A percentile compares a stretch with the other conserved stretches of the same genome.
Evolutionary conservation across 2,888 invertebrate genomes (phyloP).

Genomic region (Hesperia comma): DNA sequence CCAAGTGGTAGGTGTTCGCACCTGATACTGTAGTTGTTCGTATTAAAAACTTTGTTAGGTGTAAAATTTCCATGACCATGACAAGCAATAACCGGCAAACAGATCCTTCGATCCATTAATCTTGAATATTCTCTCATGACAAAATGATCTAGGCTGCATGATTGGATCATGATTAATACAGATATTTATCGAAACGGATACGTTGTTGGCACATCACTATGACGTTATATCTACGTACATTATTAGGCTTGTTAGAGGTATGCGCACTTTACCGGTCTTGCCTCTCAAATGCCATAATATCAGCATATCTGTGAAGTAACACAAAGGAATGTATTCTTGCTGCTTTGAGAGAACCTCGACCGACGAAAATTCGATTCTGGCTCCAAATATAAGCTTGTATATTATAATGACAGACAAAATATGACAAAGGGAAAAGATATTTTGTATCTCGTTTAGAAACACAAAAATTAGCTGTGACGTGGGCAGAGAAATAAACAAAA

Average conservation of each 20-base stretch:
- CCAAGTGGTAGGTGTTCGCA: too few relatives aligned
- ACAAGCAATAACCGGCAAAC: too few relatives aligned
- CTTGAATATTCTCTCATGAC: too few relatives aligned
- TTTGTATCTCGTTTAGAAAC: neutral
- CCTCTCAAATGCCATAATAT: constrained; percentile 57
- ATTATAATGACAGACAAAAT: constrained; percentile 17
- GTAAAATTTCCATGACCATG: too few relatives aligned
- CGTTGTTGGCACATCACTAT: neutral
- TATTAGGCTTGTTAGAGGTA: constrained; percentile 21
- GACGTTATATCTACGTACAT: neutral
- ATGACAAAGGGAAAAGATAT: constrained; percentile 9
- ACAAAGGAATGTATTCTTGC: constrained; percentile 58
- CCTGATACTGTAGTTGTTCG: too few relatives aligned
- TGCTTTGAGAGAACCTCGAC: constrained; percentile 60
- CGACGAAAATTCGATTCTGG: constrained; percentile 62
- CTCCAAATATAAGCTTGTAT: constrained; percentile 54
- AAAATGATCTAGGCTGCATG: too few relatives aligned
- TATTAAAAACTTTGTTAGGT: too few relatives aligned
- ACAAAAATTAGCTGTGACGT: neutral
- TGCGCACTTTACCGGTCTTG: constrained; percentile 28
- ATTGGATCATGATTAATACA: too few relatives aligned
- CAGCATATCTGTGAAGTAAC: constrained; percentile 57
- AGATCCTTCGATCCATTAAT: too few relatives aligned
- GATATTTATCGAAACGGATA: neutral
- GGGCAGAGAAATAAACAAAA: neutral